Evolutionary conservation across 2,113 vertebrate genomes (phyloP).

Genomic region (Psettodes erumei): DNA sequence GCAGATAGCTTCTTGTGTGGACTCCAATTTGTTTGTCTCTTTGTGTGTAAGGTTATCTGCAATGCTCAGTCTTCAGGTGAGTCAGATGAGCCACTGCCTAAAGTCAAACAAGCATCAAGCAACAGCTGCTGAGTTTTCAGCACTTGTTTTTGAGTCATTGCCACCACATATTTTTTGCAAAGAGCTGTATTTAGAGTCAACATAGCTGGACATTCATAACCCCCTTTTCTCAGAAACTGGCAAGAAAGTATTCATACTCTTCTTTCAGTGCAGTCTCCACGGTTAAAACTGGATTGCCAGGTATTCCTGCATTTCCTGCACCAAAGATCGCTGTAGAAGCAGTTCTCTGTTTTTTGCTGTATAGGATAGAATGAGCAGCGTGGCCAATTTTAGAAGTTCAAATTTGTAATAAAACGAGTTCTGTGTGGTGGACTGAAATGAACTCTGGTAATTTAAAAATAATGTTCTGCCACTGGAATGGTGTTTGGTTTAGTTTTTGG

Average conservation of each 20-base stretch:
- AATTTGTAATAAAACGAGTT: slow-evolving; percentile 28
- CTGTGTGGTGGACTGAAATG: not conserved
- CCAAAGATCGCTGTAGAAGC: slow-evolving; percentile 40
- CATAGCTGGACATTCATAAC: not conserved
- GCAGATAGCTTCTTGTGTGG: slow-evolving; percentile 3
- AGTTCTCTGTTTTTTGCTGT: slow-evolving; percentile 12
- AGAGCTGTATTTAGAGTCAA: not conserved
- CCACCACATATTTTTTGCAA: too few species aligned
- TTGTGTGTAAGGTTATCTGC: not conserved
- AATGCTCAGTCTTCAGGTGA: slow-evolving; percentile 29
- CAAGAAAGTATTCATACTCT: not conserved
- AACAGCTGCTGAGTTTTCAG: slow-evolving; percentile 4
- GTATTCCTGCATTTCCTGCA: slow-evolving; percentile 27
- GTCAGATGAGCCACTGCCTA: not conserved
- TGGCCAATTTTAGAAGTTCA: not conserved
- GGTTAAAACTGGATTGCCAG: not conserved
- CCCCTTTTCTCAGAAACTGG: slow-evolving; percentile 10
- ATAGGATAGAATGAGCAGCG: not conserved
- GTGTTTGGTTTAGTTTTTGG: too few species aligned
- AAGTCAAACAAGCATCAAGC: slow-evolving; percentile 1
- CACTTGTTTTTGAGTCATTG: not conserved
- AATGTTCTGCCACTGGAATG: not conserved
- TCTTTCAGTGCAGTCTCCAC: slow-evolving; percentile 21
- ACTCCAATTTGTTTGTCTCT: not conserved
- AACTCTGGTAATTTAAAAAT: not conserved